phyloP scores from a whole-genome alignment of 2,113 vertebrate species.

The Tympanuchus pallidicinctus region DNA sequence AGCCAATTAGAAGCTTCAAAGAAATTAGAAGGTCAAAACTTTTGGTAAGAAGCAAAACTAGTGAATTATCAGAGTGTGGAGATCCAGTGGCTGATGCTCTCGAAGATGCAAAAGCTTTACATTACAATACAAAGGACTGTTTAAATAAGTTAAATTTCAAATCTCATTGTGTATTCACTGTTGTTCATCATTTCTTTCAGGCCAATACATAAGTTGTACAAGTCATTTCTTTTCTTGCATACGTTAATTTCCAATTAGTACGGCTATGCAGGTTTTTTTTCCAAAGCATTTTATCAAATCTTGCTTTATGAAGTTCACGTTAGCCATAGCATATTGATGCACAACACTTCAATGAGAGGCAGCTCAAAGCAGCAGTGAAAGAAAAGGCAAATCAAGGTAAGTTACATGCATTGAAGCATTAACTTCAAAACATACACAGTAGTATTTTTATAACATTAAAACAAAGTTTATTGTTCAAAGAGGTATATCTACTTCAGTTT shows the following conservation, averaged over 20 bases:
- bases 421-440: neutral
- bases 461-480: neutral
- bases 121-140: neutral
- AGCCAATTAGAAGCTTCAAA: neutral
- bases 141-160: neutral
- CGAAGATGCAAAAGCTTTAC: neutral
- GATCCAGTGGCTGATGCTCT: neutral
- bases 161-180: neutral
- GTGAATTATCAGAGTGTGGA: neutral
- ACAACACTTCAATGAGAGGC: neutral
- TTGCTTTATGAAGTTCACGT: neutral
- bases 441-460: neutral
- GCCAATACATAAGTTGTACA: neutral
- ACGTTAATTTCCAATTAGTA: neutral
- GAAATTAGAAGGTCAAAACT: neutral
- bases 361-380: neutral
- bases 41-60: neutral
- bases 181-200: neutral
- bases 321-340: neutral
- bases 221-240: neutral
- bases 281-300: neutral
- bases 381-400: fast-evolving
- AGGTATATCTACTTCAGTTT: neutral
- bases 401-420: neutral
- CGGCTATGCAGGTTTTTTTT: neutral